Base-by-base conservation (phyloP, 2,113 vertebrate species). In the Tupaia tana region DNA sequence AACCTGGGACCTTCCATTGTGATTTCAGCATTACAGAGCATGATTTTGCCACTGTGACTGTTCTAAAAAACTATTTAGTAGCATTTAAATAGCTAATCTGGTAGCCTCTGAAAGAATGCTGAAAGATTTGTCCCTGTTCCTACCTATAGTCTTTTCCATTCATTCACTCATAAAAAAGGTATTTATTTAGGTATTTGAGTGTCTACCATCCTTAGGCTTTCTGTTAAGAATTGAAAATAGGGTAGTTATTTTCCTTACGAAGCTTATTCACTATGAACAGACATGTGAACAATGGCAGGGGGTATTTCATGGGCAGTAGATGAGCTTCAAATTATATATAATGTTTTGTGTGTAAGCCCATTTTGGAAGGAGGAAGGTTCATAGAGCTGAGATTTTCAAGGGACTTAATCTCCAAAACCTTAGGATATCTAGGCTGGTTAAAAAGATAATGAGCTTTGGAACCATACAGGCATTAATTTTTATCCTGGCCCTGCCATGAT, bases 221-320 rank as follows among this genome's bases (percentile, higher is more conserved):
- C n/a, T 93, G 79, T 84, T 86, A 69, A 78, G 25, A 95, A 89
- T n/a, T 89, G n/a, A 74, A 91, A 78, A 67, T 69, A 74, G 24
- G 73, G 43, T 25, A 86, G n/a, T 81, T 61, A 58, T 67, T 90
- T 70, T 27, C 43, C 66, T 80, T 19, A 80, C 84, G 31, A 89
- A 91, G 11, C 78, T 91, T 88, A 67, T 54, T 71, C 66, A 27
- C 10, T 90, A 12, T 75, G 69, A 90, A 89, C 6, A 86, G 58
- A 84, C 27, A 52, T 77, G 29, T 61, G 73, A 96, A 61, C 81
- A 88, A 12, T 64, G 73, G 19, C 19, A 54, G 8, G 56, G 54
- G 59, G 52, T 71, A 78, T 89, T 82, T 52, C 22, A 77, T 11
- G 69, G 4, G 29, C 24, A 78, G 58, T 61, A 10, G 27, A 7